Evolutionary conservation across 2,113 vertebrate species (phyloP).

Genomic region (Bucco capensis): DNA sequence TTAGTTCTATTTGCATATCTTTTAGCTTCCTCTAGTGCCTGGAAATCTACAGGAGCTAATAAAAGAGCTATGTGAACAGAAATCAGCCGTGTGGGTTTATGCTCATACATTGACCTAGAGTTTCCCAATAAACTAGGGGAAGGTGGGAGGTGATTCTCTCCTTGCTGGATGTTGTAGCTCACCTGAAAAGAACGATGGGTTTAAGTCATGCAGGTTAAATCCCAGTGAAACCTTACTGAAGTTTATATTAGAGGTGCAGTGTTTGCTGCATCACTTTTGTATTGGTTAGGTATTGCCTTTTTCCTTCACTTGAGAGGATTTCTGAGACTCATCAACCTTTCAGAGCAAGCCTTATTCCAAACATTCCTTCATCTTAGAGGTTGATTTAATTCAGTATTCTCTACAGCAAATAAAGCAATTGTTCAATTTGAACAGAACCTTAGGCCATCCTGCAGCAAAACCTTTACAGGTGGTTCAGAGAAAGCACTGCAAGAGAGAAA

Average conservation of each 20-base stretch:
- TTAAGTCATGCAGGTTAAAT: background rate
- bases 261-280: background rate
- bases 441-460: background rate
- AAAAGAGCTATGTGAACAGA: background rate
- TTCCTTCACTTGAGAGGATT: background rate
- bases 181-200: background rate
- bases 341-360: background rate
- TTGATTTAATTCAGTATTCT: conserved; percentile 10
- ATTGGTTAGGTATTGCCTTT: background rate
- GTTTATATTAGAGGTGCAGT: background rate
- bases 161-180: background rate
- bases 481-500: background rate
- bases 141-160: background rate
- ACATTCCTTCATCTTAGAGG: background rate
- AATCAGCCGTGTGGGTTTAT: background rate
- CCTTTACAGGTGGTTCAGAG: background rate
- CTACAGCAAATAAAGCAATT: background rate
- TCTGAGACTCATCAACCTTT: conserved; percentile 28
- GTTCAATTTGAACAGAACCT: background rate
- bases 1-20: background rate
- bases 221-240: background rate
- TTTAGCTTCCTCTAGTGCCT: background rate
- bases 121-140: background rate
- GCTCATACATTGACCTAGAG: background rate
- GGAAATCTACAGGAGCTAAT: background rate